A percentile compares a stretch with the other conserved stretches of the same genome.
Evolutionary conservation across 2,888 invertebrate species (phyloP).

Genomic region (Teleiodes luculella): DNA sequence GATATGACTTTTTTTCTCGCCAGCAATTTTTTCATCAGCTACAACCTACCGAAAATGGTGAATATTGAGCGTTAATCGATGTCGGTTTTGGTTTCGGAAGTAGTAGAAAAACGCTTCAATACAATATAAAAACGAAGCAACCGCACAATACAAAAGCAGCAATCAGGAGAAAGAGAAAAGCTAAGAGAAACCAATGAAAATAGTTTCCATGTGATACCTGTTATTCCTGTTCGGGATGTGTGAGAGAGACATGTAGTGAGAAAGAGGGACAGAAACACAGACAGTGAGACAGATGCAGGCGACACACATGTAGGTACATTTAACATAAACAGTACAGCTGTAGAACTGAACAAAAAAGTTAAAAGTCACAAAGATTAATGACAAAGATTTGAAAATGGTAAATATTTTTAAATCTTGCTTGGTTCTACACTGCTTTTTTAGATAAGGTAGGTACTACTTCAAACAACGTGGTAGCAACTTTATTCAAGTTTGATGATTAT

Average conservation of each 20-base stretch:
- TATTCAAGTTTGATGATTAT: slow-evolving; percentile 12
- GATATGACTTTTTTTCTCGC: too few relatives aligned
- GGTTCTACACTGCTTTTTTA: background rate
- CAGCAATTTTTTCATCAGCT: too few relatives aligned
- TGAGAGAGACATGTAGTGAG: slow-evolving; percentile 75
- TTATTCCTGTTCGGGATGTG: slow-evolving; percentile 74
- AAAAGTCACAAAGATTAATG: too few relatives aligned
- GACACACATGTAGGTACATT: slow-evolving; percentile 24
- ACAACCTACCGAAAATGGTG: too few relatives aligned
- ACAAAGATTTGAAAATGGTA: too few relatives aligned
- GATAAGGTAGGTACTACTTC: background rate
- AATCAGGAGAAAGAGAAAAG: slow-evolving; percentile 30
- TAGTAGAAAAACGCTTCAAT: background rate
- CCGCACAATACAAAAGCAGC: slow-evolving; percentile 64
- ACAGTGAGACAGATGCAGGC: slow-evolving; percentile 76
- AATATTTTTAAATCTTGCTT: background rate
- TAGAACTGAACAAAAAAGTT: background rate
- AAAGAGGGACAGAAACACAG: slow-evolving; percentile 76
- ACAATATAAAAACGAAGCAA: slow-evolving; percentile 44
- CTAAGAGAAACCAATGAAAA: slow-evolving; percentile 48
- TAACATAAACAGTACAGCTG: slow-evolving; percentile 11
- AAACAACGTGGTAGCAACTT: slow-evolving; percentile 12
- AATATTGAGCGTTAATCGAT: too few relatives aligned
- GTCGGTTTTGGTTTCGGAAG: background rate
- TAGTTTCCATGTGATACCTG: slow-evolving; percentile 68